Base-by-base conservation (phyloP, 1,140 invertebrate genomes). In the Carcinoscorpius rotundicauda region DNA sequence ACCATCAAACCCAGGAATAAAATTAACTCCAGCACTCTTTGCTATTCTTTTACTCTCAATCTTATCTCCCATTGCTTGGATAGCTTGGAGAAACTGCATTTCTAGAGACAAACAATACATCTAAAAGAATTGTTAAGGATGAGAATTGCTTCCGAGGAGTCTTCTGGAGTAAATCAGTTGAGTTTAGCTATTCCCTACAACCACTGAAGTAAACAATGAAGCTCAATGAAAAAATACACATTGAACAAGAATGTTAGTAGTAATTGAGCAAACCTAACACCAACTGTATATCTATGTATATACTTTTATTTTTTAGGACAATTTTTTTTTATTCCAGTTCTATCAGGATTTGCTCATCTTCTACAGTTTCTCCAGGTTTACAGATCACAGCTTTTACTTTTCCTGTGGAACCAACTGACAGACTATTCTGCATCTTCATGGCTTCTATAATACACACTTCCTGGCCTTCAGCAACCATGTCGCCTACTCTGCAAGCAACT, bases 391-490 rank as follows among this genome's bases (percentile, higher is more conserved):
- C 77, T 70, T 83, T 85, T 3, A 87, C 79, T 74, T 81, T 84
- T 58, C 84, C 86, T 60, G 77, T 77, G 62, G 81, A 78, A 29
- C 74, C 77, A 56, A 83, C 81, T 29, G 77, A 72, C 51, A 87
- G 74, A 70, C 83, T 83, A 73, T 88, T 88, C 73, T 88, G 86
- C 86, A 88, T 88, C 76, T 88, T 88, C 86, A 88, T 88, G 4
- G 86, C 86, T 76, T 88, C 86, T 61, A 87, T 80, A 49, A 87
- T 80, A 73, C 84, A 84, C 3, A 87, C 77, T 76, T 86, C 84
- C 75, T 86, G 84, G 52, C 86, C 85, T 74, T 87, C 85, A 55
- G 75, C 73, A 29, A 86, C 78, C 77, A n/a, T n/a, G n/a, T n/a
- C n/a, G n/a, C n/a, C n/a, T n/a, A n/a, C n/a, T n/a, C n/a, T n/a